Evolutionary conservation across 1,140 invertebrate species (phyloP).

Genomic region (Oryzaephilus surinamensis): DNA sequence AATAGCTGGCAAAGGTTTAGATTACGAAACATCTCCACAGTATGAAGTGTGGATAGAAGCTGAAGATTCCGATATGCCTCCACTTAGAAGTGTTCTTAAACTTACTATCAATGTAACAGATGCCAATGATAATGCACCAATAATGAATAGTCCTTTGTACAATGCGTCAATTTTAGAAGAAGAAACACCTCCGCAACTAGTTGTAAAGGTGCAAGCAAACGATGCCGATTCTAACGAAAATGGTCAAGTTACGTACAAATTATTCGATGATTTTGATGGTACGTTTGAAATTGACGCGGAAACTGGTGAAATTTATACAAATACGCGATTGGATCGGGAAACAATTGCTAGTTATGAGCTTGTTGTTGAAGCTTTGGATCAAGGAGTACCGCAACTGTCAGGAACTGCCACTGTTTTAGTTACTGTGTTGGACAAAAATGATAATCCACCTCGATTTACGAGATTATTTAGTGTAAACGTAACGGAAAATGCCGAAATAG

Average conservation of each 20-base stretch:
- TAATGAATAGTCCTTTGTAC: constrained; percentile 70
- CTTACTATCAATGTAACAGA: constrained; percentile 80
- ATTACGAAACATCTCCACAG: constrained; percentile 73
- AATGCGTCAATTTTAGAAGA: constrained; percentile 79
- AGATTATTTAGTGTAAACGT: constrained; percentile 87
- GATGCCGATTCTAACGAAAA: constrained; percentile 84
- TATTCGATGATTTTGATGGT: constrained; percentile 63
- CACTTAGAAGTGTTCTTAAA: constrained; percentile 62
- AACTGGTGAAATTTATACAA: constrained; percentile 78
- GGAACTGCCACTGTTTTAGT: constrained; percentile 78
- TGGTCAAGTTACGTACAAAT: constrained; percentile 67
- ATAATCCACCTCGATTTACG: constrained; percentile 89
- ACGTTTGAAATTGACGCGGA: constrained; percentile 71
- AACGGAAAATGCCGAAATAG: constrained; percentile 88
- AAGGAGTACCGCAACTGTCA: constrained; percentile 69
- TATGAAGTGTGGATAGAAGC: constrained; percentile 93
- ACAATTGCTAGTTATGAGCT: constrained; percentile 72
- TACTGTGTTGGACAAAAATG: constrained; percentile 84
- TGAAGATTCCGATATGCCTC: constrained; percentile 68
- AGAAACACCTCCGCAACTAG: constrained; percentile 64
- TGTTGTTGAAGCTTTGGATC: constrained; percentile 76
- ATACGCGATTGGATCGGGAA: constrained; percentile 81
- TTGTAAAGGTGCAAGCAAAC: constrained; percentile 66
- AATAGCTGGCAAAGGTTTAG: constrained; percentile 66
- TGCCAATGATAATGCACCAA: constrained; percentile 82